Evolutionary conservation across 30 jellyfish, hydroid and myxozoan species (phyloP), one percentile per base, ranked within the genome.

Genomic region (Cassiopea andromeda): DNA sequence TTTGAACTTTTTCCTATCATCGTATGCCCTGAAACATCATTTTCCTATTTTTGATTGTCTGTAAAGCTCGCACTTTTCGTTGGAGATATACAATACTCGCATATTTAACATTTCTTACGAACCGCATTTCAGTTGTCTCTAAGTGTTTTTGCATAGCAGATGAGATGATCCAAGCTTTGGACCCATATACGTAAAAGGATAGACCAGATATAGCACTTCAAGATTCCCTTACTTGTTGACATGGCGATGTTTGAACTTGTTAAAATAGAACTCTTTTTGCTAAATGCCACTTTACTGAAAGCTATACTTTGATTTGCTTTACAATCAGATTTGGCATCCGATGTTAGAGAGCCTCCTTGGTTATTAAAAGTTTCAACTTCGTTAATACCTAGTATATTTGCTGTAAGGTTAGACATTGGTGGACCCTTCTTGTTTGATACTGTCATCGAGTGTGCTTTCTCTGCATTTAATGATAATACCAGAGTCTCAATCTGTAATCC

Each of bases 311-410:
- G 68, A 1, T 83, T 69, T 83, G 68, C 44, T 83, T 83, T 75
- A 64, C 87, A 83, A 83, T 83, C 91, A 69, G 84, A 83, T 83
- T 83, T 83, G 91, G 75, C 91, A 83, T 83, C 91, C 66, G 91
- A 69, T 83, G 91, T 83, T 69, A 44, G 68, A 83, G 48, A 54
- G 84, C 91, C 1, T 66, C 91, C 84, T 83, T 67, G 0, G 67
- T 64, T 64, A 64, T 83, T 83, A 87, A 46, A 79, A 1, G 1
- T 79, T 27, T 83, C 73, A 59, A 83, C 75, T 57, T 83, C 73
- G 67, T 60, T 83, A 12, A 81, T 83, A 45, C 48, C 49, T 19
- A 83, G 66, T 44, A 87, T 73, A 83, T 69, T 83, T 64, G 91
- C 91, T 83, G 87, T 83, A 83, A 83, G 91, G 87, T 13, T 66